These are phyloP conservation scores for Semibalanus balanoides DNA, from an alignment of 1,140 invertebrate genomes.

Conservation along the genomic window DNA sequence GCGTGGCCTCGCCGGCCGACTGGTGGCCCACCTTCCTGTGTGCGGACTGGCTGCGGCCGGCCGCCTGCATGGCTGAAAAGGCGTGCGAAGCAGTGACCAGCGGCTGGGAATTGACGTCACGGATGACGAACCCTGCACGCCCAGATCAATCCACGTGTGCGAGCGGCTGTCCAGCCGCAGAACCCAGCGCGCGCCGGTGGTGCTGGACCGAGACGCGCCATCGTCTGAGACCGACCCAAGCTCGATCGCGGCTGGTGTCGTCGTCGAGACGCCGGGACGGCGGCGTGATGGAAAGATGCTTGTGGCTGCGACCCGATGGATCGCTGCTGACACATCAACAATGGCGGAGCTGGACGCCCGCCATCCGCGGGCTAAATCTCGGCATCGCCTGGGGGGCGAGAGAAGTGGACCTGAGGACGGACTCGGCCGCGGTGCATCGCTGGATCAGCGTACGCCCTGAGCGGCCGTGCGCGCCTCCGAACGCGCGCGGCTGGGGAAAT, in stretches of 20 bases:
- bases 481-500: neutral
- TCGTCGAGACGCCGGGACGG: neutral
- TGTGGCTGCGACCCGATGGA: conserved; percentile 1
- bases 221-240: neutral
- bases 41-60: conserved; percentile 9
- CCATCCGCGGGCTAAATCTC: conserved; percentile 9
- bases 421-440: conserved; percentile 1
- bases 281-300: neutral
- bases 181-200: neutral
- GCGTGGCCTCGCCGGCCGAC: conserved; percentile 10
- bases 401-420: conserved; percentile 8
- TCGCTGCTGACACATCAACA: conserved; percentile 6
- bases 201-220: neutral
- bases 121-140: neutral
- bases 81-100: neutral
- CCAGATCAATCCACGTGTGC: neutral
- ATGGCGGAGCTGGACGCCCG: conserved; percentile 13
- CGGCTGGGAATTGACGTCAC: conserved; percentile 5
- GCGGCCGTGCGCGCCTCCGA: neutral
- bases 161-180: neutral
- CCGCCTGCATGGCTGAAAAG: conserved; percentile 11
- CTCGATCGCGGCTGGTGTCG: neutral
- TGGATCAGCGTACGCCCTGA: conserved; percentile 8
- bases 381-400: conserved; percentile 6
- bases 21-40: conserved; percentile 8